These are phyloP conservation scores for Camponotus floridanus DNA, from an alignment of 1,140 invertebrate species.

Conservation along the genomic window DNA sequence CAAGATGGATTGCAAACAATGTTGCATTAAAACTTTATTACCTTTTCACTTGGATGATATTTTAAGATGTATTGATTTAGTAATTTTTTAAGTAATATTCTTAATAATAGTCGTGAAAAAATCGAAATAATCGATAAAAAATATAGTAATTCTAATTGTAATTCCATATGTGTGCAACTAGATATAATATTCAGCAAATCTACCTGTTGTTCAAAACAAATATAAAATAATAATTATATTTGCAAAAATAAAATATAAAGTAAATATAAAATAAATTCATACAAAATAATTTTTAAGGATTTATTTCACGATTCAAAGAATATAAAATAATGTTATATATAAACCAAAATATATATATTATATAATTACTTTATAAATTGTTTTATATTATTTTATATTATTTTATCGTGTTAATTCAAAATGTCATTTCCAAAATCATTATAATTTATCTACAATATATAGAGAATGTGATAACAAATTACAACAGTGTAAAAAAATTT, in stretches of 20 bases:
- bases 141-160: neutral
- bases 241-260: too few relatives aligned
- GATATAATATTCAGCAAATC: too few relatives aligned
- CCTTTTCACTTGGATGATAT: neutral
- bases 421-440: neutral
- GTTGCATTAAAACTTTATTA: neutral
- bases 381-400: neutral
- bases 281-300: too few relatives aligned
- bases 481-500: neutral
- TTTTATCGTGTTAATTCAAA: neutral
- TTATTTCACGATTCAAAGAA: too few relatives aligned
- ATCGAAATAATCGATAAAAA: neutral
- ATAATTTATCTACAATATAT: neutral
- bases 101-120: constrained; percentile 2
- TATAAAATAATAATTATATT: too few relatives aligned
- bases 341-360: too few relatives aligned
- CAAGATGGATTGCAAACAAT: neutral
- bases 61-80: neutral
- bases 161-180: neutral
- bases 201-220: too few relatives aligned
- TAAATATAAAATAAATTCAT: too few relatives aligned
- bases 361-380: too few relatives aligned
- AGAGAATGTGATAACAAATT: neutral
- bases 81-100: neutral
- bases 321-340: too few relatives aligned